phyloP scores from a whole-genome alignment of 1,140 invertebrate species.

The Stegodyphus dumicola region DNA sequence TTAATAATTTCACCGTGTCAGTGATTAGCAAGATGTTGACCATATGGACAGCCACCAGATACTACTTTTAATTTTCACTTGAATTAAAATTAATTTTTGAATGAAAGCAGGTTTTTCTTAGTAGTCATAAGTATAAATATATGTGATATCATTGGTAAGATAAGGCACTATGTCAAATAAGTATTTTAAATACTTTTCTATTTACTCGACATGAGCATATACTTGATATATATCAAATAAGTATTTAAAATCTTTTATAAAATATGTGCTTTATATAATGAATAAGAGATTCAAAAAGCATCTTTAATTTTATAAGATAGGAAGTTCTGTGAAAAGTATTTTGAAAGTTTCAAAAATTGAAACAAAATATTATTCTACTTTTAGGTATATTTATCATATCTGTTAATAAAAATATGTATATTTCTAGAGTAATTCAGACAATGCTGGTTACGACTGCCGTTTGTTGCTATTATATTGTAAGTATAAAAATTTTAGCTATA shows the following conservation, averaged over 20 bases:
- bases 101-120: no score
- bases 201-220: no score
- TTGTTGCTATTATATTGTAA: constrained; percentile 93
- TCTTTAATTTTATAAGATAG: neutral
- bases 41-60: no score
- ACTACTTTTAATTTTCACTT: no score
- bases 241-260: neutral
- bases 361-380: neutral
- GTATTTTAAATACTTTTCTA: no score
- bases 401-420: constrained; percentile 35
- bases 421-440: constrained; percentile 83
- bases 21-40: no score
- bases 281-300: neutral
- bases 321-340: neutral
- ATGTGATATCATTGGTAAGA: no score
- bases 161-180: no score
- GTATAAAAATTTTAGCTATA: constrained; percentile 68
- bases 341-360: neutral
- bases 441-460: constrained; percentile 88
- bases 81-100: no score
- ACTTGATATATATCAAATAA: no score
- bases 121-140: no score
- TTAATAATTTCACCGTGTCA: no score
- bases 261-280: constrained; percentile 25
- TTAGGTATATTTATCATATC: neutral